Base-by-base conservation (phyloP, 2,113 vertebrate genomes). In the Scartelaos histophorus region DNA sequence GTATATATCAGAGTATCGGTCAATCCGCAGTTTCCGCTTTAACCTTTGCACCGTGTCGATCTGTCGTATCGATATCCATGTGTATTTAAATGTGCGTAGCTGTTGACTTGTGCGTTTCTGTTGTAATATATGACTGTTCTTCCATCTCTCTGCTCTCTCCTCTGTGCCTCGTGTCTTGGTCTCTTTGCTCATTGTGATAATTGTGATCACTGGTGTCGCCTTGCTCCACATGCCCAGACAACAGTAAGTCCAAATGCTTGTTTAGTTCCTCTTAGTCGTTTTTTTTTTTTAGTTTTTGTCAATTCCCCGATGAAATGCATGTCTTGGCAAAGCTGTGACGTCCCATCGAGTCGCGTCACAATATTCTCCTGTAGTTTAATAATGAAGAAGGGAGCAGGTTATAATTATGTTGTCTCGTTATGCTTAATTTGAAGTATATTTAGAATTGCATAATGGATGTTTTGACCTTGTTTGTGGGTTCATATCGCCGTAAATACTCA, bases 201-300 rank as follows among this genome's bases (percentile, higher is more conserved):
- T 85, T 92, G 81, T 91, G 85, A 9, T 86, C 85, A 71, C 77
- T 54, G 88, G 70, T 84, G 76, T 83, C 79, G 46, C 82, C 86
- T 77, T 81, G 76, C 75, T 61, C 73, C 67, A 75, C 86, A 34
- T 83, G 78, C 73, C 70, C 84, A 94, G 93, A 93, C 90, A 34
- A 86, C 79, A 89, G 93, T 94, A 89, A 94, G 93, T 93, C 82
- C 67, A 66, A 66, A 56, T 62, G 61, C 62, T 12, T n/a, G 24
- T 61, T 34, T 61, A 17, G 24, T 15, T 34, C 5, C 15, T 29
- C 29, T 2, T 29, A 29, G 17, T 61, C n/a, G n/a, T n/a, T n/a
- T n/a, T n/a, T n/a, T n/a, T 25, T 34, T 61, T 24, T 24, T 24
- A 13, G 13, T 58, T 11, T 24, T 25, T 21, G n/a, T 19, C 56